A percentile compares a stretch with the other conserved stretches of the same genome.
Conservation (phyloP, 1,140 invertebrate genomes). For the Ceratina australensis region DNA sequence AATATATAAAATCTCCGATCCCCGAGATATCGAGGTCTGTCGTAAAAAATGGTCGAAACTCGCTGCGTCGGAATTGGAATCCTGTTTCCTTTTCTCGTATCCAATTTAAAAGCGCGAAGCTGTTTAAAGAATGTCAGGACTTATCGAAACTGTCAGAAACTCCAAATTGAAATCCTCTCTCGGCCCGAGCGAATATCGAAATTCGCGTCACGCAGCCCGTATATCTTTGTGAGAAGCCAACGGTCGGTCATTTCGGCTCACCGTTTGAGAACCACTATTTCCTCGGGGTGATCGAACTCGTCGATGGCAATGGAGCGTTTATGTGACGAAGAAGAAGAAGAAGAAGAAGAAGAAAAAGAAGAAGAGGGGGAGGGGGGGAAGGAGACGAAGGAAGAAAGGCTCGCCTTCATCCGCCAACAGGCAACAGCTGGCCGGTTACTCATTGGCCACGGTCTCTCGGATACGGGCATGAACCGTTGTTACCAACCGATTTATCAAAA, state of each 20-base stretch:
- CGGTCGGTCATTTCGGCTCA: not conserved
- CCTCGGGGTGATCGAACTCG: constrained; percentile 53
- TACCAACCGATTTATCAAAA: constrained; percentile 69
- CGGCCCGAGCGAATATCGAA: not conserved
- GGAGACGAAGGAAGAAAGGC: constrained; percentile 28
- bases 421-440: constrained; percentile 68
- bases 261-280: constrained; percentile 59
- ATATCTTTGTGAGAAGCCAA: not conserved
- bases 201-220: constrained; percentile 7
- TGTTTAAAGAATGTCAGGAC: no score
- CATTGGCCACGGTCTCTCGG: constrained; percentile 50
- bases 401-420: constrained; percentile 47
- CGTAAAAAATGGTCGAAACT: no score
- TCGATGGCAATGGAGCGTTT: constrained; percentile 46
- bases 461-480: constrained; percentile 58
- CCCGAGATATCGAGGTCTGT: no score
- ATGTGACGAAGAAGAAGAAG: constrained; percentile 29
- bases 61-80: no score
- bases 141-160: not conserved
- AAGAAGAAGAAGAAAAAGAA: constrained; percentile 29
- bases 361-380: not conserved
- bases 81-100: no score
- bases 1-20: no score
- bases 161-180: not conserved
- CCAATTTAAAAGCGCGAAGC: no score